Evolutionary conservation across 2,888 invertebrate species (phyloP), one percentile per base, ranked within the genome.

Genomic region (Drosophila conformis): DNA sequence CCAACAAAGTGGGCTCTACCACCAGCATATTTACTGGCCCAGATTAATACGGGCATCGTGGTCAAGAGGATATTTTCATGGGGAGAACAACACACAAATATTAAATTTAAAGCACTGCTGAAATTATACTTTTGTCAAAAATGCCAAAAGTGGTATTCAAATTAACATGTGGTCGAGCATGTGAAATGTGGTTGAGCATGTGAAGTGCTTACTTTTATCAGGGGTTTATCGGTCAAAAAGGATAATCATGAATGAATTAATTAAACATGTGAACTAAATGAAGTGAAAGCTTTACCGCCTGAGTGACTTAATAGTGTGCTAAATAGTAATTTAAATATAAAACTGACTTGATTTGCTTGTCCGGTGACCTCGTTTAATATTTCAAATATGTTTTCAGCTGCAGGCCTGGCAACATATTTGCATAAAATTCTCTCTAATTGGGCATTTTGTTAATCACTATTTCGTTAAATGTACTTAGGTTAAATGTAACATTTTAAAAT

Each of bases 1-100:
- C 62, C 38, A 29, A 33, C 33, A 35, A 69, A 40, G 58, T 64
- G 59, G 42, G 8, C 31, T 40, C 21, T 49, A 33, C 49, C 33
- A 51, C n/a, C 29, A 31, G 11, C 51, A 27, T n/a, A 7, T 56
- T 38, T 54, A 8, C 57, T 36, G 35, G 31, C 25, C 49, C 49
- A 48, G 38, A 13, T 18, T 54, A 18, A 27, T 49, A 42, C 29
- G 38, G 11, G 15, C 10, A 36, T 15, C 15, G 8, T 33, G 38
- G 53, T 25, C 53, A 27, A n/a, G 18, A 42, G 13, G 10, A 25
- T 4, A 6, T 10, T 15, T 46, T 42, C 27, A 25, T 18, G 25
- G 18, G 36, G 8, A 1, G 25, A 6, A 7, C 35, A 46, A 33
- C 13, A 46, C 21, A 36, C 36, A 46, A 69, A 56, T 38, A 36